These are phyloP conservation scores for Scolopax rusticola DNA, from an alignment of 2,797 vertebrate species.

Conservation along the genomic window DNA sequence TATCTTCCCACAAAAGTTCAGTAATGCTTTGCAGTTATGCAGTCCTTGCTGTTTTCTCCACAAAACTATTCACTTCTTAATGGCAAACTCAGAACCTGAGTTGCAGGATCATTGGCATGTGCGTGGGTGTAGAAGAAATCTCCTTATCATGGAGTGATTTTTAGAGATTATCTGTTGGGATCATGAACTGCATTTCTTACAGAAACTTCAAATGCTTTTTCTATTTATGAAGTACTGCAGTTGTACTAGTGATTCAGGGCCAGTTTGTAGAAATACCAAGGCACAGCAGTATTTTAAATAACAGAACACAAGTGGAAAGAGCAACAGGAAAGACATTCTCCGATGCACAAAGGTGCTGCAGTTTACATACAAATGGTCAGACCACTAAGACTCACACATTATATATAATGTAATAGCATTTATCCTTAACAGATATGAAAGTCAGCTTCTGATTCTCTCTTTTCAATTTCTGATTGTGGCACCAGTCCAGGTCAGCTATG, in stretches of 20 bases:
- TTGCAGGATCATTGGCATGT: neutral
- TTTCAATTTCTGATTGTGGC: neutral
- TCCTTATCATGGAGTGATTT: neutral
- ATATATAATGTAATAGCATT: neutral
- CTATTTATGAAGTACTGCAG: neutral
- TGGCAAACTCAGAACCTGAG: neutral
- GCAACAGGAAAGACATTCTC: neutral
- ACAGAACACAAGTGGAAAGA: neutral
- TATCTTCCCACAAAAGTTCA: neutral
- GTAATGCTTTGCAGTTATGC: neutral
- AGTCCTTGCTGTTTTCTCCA: neutral
- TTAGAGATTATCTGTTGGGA: neutral
- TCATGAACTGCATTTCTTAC: neutral
- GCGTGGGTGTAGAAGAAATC: neutral
- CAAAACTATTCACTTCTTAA: neutral
- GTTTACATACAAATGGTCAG: neutral
- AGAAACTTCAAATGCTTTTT: neutral
- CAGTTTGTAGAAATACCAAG: neutral
- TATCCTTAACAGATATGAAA: neutral
- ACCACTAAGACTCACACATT: rapidly evolving
- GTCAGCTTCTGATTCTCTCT: neutral
- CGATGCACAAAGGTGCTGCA: neutral
- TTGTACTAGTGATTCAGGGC: neutral
- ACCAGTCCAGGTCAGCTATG: neutral
- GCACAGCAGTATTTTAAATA: neutral